Evolutionary conservation across 35 echinoderm and acorn worm species (phyloP).

Genomic region (Hemicentrotus pulcherrimus): DNA sequence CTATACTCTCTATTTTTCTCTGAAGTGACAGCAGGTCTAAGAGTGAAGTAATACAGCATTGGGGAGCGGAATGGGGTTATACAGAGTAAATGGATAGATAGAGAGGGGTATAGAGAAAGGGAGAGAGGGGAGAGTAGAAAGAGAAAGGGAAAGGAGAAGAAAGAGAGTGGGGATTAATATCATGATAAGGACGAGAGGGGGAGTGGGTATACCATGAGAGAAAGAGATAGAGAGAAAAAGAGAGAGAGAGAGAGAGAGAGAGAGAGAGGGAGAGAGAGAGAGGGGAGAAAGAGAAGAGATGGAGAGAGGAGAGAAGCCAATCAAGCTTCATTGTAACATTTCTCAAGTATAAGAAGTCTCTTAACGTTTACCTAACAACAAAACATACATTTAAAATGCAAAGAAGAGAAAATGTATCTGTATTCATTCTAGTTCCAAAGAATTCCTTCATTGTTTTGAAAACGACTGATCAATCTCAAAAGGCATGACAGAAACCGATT

Average conservation of each 20-base stretch:
- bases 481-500: background rate
- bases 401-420: no score
- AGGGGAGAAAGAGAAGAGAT: no score
- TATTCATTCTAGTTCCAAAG: background rate
- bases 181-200: no score
- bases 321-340: no score
- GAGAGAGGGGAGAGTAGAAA: no score
- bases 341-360: no score
- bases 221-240: background rate
- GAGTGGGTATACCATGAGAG: background rate
- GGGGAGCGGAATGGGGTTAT: background rate
- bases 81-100: no score
- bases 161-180: background rate
- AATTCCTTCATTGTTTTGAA: background rate
- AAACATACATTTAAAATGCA: no score
- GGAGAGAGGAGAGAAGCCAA: no score
- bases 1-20: background rate
- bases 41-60: background rate
- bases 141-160: background rate
- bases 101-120: no score
- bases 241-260: background rate
- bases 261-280: background rate
- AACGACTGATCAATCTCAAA: background rate
- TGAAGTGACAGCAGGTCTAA: background rate
- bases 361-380: no score